phyloP scores from a whole-genome alignment of 2,797 vertebrate species.

The Anguilla pacifica region DNA sequence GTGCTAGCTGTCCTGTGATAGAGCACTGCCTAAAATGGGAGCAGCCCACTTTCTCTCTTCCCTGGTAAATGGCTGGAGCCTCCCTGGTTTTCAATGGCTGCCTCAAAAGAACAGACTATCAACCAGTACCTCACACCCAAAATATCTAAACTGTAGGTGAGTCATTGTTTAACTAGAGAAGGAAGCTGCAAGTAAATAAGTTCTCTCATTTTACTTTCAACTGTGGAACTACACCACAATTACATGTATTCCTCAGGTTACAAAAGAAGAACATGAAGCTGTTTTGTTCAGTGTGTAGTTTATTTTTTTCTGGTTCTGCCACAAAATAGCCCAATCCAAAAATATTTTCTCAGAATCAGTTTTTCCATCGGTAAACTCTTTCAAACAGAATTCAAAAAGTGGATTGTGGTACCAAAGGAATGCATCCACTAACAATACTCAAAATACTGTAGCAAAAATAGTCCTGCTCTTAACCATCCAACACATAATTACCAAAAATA shows the following conservation, averaged over 20 bases:
- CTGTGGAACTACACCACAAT: not conserved
- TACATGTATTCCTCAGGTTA: not conserved
- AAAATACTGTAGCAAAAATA: not conserved
- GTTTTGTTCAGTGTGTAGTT: not conserved
- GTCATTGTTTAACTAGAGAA: too few species aligned
- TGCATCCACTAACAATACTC: not conserved
- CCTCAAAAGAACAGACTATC: too few species aligned
- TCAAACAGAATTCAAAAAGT: not conserved
- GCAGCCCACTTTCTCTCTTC: too few species aligned
- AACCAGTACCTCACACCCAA: too few species aligned
- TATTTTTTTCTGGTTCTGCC: not conserved
- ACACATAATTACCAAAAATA: not conserved
- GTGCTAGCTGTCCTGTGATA: too few species aligned
- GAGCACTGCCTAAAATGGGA: too few species aligned
- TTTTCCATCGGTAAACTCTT: not conserved
- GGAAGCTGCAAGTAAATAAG: too few species aligned
- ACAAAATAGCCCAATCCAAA: not conserved
- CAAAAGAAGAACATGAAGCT: not conserved
- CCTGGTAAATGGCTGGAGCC: too few species aligned
- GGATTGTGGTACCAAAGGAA: not conserved
- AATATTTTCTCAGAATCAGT: not conserved
- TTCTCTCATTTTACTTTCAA: not conserved
- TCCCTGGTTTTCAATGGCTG: too few species aligned
- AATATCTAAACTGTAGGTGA: too few species aligned
- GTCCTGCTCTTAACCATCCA: not conserved